Conservation (phyloP, 30 jellyfish, hydroid and myxozoan genomes). For the Turritopsis dohrnii region DNA sequence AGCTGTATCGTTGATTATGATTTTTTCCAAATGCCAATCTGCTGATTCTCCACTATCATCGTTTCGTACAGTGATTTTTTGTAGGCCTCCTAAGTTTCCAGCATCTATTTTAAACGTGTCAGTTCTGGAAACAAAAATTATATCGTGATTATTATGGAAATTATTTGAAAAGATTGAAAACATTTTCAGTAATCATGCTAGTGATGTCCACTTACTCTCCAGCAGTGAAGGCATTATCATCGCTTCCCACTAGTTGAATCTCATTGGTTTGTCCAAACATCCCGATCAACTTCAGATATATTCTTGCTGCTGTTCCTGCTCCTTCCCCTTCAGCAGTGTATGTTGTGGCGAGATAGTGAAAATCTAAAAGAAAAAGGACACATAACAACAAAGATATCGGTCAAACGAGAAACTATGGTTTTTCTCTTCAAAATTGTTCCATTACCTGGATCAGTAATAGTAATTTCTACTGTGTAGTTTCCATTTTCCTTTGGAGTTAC, state of each 20-base stretch:
- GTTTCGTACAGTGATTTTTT: slow-evolving; percentile 49
- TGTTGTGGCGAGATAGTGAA: slow-evolving; percentile 71
- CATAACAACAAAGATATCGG: too few species aligned
- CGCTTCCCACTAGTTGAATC: slow-evolving; percentile 67
- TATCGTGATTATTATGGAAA: too few species aligned
- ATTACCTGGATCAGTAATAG: slow-evolving; percentile 50
- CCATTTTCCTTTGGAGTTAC: slow-evolving; percentile 68
- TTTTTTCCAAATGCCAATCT: slow-evolving; percentile 90
- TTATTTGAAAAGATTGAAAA: too few species aligned
- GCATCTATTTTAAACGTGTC: slow-evolving; percentile 81
- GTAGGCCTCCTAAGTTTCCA: slow-evolving; percentile 82
- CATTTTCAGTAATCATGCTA: too few species aligned
- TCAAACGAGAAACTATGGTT: too few species aligned
- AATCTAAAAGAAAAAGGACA: slow-evolving; percentile 36
- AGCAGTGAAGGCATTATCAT: slow-evolving; percentile 51
- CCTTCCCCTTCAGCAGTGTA: slow-evolving; percentile 73
- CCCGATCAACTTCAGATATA: slow-evolving; percentile 60
- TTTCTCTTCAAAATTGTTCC: too few species aligned
- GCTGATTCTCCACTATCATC: slow-evolving; percentile 94
- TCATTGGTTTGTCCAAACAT: slow-evolving; percentile 82
- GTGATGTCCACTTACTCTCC: slow-evolving; percentile 68
- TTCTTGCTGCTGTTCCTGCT: slow-evolving; percentile 83
- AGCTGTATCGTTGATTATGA: slow-evolving; percentile 56
- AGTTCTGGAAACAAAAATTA: slow-evolving; percentile 40
- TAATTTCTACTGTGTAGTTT: slow-evolving; percentile 62